Evolutionary conservation across 2,113 vertebrate species (phyloP), one percentile per base, ranked within the genome.

Genomic region (Serinus canaria): DNA sequence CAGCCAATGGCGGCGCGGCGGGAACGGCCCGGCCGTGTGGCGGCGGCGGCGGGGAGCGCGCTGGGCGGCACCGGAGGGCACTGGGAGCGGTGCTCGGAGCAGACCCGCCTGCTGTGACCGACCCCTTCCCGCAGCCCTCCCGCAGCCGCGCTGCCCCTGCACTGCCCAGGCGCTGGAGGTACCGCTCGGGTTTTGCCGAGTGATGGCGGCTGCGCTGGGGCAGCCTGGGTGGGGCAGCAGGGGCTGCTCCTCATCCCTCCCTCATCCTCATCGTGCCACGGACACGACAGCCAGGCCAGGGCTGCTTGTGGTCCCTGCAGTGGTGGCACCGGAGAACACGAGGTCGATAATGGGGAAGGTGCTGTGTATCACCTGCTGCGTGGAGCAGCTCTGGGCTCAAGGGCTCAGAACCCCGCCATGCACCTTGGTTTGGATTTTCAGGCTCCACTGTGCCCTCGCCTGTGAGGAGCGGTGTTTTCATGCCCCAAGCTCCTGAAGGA

Each of bases 391-490:
- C 46, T 27, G 37, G 27, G 39, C 68, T 69, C 27, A 6, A 50
- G 55, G 68, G 46, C 46, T 76, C 66, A 9, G 35, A 35, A 60
- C 47, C 55, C 60, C 0, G 4, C 1, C 1, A 13, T 0, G 4
- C 7, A 25, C 47, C 49, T 50, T 20, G 50, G 15, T 70, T 13
- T 25, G 50, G 44, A 11, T 55, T 76, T 53, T 31, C 11, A 28
- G 12, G 16, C 8, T 11, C 33, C 15, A 1, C 33, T 19, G 46
- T 39, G 55, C 22, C 55, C 44, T 90, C 1, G 11, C 0, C 1
- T 55, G 75, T 72, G 72, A 64, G 75, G 46, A 87, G 3, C 0
- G 4, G 35, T 1, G 7, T 25, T 83, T 64, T 46, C 0, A 0
- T 5, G 4, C 27, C 11, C 27, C 2, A 0, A 1, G 15, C 19